Conservation (phyloP, 2,888 invertebrate species). For the Habroteleia sp. region DNA sequence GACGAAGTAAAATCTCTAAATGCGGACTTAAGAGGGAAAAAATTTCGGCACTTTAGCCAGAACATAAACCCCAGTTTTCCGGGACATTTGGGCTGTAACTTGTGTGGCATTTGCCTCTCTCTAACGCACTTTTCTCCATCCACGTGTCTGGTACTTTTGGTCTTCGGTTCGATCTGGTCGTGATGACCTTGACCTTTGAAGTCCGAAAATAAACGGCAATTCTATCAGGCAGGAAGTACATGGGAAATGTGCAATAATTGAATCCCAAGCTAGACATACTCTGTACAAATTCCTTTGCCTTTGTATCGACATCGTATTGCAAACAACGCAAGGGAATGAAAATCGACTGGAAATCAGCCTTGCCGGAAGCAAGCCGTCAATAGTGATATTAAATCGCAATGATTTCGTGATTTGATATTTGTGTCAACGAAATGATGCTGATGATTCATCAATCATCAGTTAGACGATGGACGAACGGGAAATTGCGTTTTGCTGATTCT, state of each 20-base stretch:
- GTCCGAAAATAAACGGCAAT: slow-evolving; percentile 45
- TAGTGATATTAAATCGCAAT: slow-evolving; percentile 25
- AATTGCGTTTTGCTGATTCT: slow-evolving; percentile 8
- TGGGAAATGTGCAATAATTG: slow-evolving; percentile 43
- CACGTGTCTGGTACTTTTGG: too few species aligned
- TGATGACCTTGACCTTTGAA: slow-evolving; percentile 42
- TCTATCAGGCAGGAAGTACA: slow-evolving; percentile 38
- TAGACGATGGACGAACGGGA: slow-evolving; percentile 3
- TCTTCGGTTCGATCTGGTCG: slow-evolving; percentile 3
- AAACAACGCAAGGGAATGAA: slow-evolving; percentile 25
- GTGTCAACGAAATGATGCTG: slow-evolving; percentile 8
- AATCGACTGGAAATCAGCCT: slow-evolving; percentile 34
- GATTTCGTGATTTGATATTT: slow-evolving; percentile 42
- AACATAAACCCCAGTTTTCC: slow-evolving; percentile 33
- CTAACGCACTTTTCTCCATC: too few species aligned
- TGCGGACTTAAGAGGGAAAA: slow-evolving; percentile 6
- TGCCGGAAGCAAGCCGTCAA: slow-evolving; percentile 16
- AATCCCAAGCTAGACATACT: slow-evolving; percentile 46
- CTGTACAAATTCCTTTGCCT: slow-evolving; percentile 30
- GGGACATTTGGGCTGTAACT: slow-evolving; percentile 25
- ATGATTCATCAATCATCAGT: slow-evolving; percentile 13
- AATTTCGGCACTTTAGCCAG: slow-evolving; percentile 7
- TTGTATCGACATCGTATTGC: slow-evolving; percentile 26
- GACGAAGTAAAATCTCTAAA: not conserved
- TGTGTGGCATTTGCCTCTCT: too few species aligned